Evolutionary conservation across 2,888 invertebrate genomes (phyloP).

Genomic region (Alentia gelatinosa): DNA sequence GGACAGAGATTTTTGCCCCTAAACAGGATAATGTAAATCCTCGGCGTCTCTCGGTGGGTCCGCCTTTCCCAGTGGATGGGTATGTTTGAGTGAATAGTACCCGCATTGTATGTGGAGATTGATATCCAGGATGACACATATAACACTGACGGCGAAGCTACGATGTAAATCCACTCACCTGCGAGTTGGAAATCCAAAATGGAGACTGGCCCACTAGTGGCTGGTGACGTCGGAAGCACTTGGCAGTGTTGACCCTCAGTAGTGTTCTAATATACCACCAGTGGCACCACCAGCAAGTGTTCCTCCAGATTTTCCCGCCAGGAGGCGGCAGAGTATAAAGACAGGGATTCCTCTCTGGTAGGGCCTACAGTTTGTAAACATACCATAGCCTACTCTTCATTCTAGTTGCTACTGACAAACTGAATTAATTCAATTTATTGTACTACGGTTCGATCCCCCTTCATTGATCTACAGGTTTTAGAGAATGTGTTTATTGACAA

Average conservation of each 20-base stretch:
- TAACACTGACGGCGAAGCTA: too few species aligned
- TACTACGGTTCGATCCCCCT: neutral
- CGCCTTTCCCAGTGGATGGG: too few species aligned
- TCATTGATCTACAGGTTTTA: neutral
- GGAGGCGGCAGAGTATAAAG: neutral
- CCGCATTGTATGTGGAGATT: too few species aligned
- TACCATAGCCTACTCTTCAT: neutral
- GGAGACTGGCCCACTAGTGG: too few species aligned
- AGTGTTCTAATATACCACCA: neutral
- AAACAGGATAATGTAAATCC: too few species aligned
- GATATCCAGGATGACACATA: too few species aligned
- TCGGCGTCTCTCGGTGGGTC: too few species aligned
- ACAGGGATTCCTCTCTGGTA: neutral
- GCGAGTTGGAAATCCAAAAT: neutral
- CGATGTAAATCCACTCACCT: neutral
- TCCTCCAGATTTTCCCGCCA: neutral
- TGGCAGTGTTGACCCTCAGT: neutral
- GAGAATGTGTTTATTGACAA: too few species aligned
- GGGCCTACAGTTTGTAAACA: too few species aligned
- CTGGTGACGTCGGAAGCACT: slow-evolving; percentile 5
- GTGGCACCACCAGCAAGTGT: neutral
- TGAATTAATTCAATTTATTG: neutral
- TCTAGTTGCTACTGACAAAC: neutral
- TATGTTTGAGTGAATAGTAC: too few species aligned
- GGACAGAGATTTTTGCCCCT: too few species aligned